phyloP scores from a whole-genome alignment of 1,140 invertebrate species.

The Diprion similis region DNA sequence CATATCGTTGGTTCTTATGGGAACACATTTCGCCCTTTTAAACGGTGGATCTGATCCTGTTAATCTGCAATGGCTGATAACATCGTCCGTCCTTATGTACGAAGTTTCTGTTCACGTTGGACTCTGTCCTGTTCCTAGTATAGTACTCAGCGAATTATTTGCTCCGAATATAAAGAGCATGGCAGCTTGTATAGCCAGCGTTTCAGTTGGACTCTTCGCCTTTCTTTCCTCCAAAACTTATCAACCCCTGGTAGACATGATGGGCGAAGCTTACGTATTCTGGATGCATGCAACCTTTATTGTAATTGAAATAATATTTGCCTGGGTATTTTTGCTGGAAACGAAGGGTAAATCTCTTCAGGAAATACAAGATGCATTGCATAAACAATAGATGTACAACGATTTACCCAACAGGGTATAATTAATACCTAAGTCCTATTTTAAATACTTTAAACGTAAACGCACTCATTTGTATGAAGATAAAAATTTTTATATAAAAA shows the following conservation, averaged over 20 bases:
- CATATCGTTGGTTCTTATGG: neutral
- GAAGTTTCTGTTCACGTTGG: constrained; percentile 72
- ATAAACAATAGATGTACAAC: neutral
- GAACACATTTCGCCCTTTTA: constrained; percentile 1
- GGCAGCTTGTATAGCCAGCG: constrained; percentile 73
- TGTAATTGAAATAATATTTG: constrained; percentile 69
- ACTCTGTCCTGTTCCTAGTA: constrained; percentile 74
- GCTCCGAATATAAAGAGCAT: constrained; percentile 73
- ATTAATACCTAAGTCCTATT: no score
- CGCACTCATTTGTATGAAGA: no score
- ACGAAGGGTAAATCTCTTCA: constrained; percentile 81
- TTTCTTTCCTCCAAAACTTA: constrained; percentile 80
- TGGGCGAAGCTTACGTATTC: constrained; percentile 75
- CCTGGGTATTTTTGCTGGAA: constrained; percentile 74
- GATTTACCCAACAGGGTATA: no score
- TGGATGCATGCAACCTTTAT: constrained; percentile 76
- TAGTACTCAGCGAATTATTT: constrained; percentile 78
- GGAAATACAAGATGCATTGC: constrained; percentile 37
- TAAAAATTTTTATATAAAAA: no score
- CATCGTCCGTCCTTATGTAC: constrained; percentile 67
- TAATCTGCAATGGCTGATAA: constrained; percentile 63
- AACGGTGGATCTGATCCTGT: neutral
- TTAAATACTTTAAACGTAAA: no score
- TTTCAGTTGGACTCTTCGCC: constrained; percentile 74
- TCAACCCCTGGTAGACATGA: constrained; percentile 66